Conservation (phyloP, 2,797 vertebrate genomes). For the Glyptemys insculpta region DNA sequence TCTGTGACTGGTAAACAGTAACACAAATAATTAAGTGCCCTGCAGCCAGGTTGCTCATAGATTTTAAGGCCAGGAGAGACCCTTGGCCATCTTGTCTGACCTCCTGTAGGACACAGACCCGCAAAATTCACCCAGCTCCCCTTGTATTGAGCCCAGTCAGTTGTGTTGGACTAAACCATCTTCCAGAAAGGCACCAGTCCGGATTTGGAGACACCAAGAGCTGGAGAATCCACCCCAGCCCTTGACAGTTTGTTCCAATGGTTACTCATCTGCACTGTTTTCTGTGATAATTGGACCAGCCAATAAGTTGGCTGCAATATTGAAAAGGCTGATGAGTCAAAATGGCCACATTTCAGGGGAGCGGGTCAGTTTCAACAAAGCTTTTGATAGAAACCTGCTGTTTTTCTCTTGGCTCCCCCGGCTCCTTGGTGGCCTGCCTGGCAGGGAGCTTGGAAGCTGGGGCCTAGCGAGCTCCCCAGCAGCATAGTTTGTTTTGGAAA, state of each 20-base stretch:
- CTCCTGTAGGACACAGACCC: not conserved
- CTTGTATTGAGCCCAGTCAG: not conserved
- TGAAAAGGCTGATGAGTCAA: not conserved
- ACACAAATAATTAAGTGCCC: not conserved
- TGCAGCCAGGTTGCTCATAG: too few relatives aligned
- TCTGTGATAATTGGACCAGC: not conserved
- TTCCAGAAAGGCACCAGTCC: not conserved
- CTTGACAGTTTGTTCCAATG: not conserved
- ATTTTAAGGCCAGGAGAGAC: not conserved
- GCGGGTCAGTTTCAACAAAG: not conserved
- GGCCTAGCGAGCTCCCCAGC: not conserved
- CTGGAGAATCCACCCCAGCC: not conserved
- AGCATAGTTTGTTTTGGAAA: not conserved
- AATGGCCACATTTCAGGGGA: not conserved
- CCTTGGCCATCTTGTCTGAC: not conserved
- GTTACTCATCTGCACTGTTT: not conserved
- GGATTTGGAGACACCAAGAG: not conserved
- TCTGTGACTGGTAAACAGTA: not conserved
- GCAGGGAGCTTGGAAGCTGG: not conserved
- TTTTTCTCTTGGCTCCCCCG: not conserved
- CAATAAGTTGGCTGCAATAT: not conserved
- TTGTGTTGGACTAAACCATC: not conserved
- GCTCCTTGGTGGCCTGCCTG: not conserved
- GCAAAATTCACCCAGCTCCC: not conserved
- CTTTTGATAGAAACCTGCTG: not conserved